Evolutionary conservation across 2,797 vertebrate genomes (phyloP), one percentile per base, ranked within the genome.

Genomic region (Anguilla pacifica): DNA sequence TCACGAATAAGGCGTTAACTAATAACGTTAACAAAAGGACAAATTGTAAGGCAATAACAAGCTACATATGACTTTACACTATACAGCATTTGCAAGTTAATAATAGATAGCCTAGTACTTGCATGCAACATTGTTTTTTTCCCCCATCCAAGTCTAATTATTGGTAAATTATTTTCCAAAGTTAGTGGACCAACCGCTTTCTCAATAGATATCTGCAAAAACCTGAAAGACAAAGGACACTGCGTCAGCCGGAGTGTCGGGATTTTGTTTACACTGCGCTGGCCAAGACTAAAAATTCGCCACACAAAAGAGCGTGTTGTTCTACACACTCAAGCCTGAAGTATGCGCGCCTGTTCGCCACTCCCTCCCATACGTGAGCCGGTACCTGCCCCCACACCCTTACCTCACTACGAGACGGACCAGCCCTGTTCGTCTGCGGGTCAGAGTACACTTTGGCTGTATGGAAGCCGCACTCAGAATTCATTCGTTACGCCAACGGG

Each of bases 401-500:
- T 57, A 84, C 55, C 83, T 51, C 25, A 31, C 55, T 19, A 51
- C 70, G 17, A 43, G 87, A 55, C 70, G 83, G 67, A 31, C 22
- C 79, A 25, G n/a, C 43, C 35, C 17, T 70, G 1, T 72, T 51
- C 85, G 6, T 17, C n/a, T 4, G 17, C 10, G 31, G 86, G 61
- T 59, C 86, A 83, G 57, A 83, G 87, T 85, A 43, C 25, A 51
- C 17, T 84, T 84, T 17, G 7, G 83, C 35, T 84, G 19, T 49
- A 4, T 25, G 19, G 17, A 31, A 53, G 64, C 15, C 25, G 31
- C 35, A 35, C 19, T 31, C 86, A 85, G 28, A 31, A 55, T 67
- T 83, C 61, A 35, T 17, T 28, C 70, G 59, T 22, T 46, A 81
- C 53, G 79, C 57, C 28, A 59, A 35, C 55, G 9, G n/a, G 19